Conservation (phyloP, 1,140 invertebrate genomes). For the Temnothorax curvispinosus region DNA sequence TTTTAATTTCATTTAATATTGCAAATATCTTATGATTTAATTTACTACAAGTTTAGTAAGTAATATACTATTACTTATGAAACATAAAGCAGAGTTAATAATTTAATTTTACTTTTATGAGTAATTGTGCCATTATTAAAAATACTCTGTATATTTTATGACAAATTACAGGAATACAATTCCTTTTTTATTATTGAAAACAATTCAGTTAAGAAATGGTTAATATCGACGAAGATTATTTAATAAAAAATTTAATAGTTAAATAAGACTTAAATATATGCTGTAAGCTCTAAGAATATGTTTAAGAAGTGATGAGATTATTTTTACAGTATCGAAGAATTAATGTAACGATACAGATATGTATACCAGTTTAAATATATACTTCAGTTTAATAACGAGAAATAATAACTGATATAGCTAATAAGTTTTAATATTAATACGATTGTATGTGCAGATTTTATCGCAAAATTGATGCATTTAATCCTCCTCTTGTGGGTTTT, state of each 20-base stretch:
- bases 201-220: neutral
- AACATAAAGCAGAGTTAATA: slow-evolving; percentile 8
- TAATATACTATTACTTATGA: neutral
- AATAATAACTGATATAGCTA: slow-evolving; percentile 25
- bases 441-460: neutral
- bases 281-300: slow-evolving; percentile 42
- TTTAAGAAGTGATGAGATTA: slow-evolving; percentile 50
- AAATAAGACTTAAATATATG: slow-evolving; percentile 37
- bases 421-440: slow-evolving; percentile 43
- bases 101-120: slow-evolving; percentile 19
- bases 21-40: slow-evolving; percentile 6
- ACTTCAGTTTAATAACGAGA: slow-evolving; percentile 28
- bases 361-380: neutral
- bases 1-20: neutral
- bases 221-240: slow-evolving; percentile 32
- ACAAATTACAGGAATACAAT: neutral
- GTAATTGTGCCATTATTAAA: slow-evolving; percentile 56
- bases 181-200: slow-evolving; percentile 12
- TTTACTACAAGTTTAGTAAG: neutral
- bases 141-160: slow-evolving; percentile 19
- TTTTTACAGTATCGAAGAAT: slow-evolving; percentile 45
- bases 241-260: slow-evolving; percentile 16
- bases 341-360: slow-evolving; percentile 31
- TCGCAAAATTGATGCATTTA: slow-evolving; percentile 6
- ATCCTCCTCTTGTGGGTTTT: slow-evolving; percentile 19